Base-by-base conservation (phyloP, 30 jellyfish, hydroid and myxozoan genomes). In the Calvadosia cruxmelitensis region DNA sequence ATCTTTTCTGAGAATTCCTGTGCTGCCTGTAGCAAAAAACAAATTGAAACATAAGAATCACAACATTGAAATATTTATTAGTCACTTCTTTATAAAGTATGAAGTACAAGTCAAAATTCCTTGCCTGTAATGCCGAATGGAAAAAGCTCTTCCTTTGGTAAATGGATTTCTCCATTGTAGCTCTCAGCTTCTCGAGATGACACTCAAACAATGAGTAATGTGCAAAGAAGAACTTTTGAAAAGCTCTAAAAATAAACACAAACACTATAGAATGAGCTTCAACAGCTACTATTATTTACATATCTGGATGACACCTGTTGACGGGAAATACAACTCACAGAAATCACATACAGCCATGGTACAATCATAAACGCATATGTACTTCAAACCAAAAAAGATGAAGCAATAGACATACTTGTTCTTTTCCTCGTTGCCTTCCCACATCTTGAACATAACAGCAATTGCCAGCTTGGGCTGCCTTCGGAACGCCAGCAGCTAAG, bases 391-490 rank as follows among this genome's bases (percentile, higher is more conserved):
- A n/a, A n/a, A n/a, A n/a, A n/a, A n/a, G n/a, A n/a, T n/a, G n/a
- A n/a, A n/a, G n/a, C n/a, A n/a, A n/a, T n/a, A 5, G 57, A 42
- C 57, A 5, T 42, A 42, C 57, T 42, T 42, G 57, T 25, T 63
- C 27, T 66, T 75, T 52, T 87, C 94, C 53, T 87, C 97, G 29
- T 73, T 77, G 3, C 74, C 5, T 52, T 89, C 95, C 95, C 95
- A 89, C 50, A 79, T 71, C 67, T 77, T 89, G 85, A 89, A 89
- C 30, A 89, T 84, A 3, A 89, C 85, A 15, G 94, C 94, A 2
- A 89, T 75, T 10, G 94, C 98, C 23, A 89, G 81, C 78, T 89
- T 89, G 33, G 95, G 98, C 51, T 81, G 98, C 48, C 66, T 82
- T 33, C 66, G 57, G 10, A 20, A 42, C 20, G 57, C 57, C 20